Base-by-base conservation (phyloP, 1,140 invertebrate species). In the Potamilus streckersoni region DNA sequence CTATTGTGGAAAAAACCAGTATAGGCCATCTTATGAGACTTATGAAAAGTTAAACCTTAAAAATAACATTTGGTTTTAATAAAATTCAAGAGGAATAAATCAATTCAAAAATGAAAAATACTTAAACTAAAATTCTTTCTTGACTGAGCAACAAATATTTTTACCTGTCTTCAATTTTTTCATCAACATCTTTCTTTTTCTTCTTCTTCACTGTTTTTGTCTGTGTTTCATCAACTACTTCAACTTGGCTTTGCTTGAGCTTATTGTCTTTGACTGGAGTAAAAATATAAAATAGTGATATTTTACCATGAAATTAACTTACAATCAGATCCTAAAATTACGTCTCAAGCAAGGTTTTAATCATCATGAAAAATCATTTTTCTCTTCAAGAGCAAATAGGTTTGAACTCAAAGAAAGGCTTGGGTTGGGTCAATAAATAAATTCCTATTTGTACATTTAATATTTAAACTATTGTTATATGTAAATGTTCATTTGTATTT, bases 171-270 rank as follows among this genome's bases (percentile, higher is more conserved):
- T 76, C 69, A 31, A 71, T 76, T 16, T 69, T 38, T 49, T 74
- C 68, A 74, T 78, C 76, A 61, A 62, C 14, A 63, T 8, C 38
- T 38, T 82, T 78, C 38, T 17, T 65, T 65, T 82, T 79, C 76
- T 83, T 84, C 57, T 85, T 83, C 69, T 83, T 83, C 71, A 83
- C 83, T 66, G 68, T 68, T 66, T 79, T 81, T 57, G 61, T 69
- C 65, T 83, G 79, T 31, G 73, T 82, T 60, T 80, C 76, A 69
- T 84, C 81, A n/a, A 76, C 75, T 49, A 81, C 76, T 59, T 82
- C 80, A 17, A 80, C 56, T 27, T 78, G 73, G 65, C 81, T 80
- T 57, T 83, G 80, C 61, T 79, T 67, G 57, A 38, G 12, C 69
- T 75, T 58, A 72, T 69, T 66, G 63, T 72, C 69, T 71, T 20